These are phyloP conservation scores for Halyomorpha halys DNA, from an alignment of 1,140 invertebrate species.

Conservation along the genomic window DNA sequence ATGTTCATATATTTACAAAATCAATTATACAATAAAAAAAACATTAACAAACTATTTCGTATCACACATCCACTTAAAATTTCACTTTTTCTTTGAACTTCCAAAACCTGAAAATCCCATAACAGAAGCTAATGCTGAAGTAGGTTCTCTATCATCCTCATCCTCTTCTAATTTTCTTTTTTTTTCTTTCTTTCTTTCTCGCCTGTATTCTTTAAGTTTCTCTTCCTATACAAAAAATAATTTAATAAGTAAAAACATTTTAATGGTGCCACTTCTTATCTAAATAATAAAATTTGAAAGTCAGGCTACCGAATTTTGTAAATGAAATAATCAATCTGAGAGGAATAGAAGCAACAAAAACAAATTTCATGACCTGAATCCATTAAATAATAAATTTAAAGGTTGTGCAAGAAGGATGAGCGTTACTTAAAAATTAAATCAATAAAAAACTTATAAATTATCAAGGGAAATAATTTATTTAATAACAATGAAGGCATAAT, in stretches of 20 bases:
- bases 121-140: conserved; percentile 77
- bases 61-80: background rate
- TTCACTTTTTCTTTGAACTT: conserved; percentile 62
- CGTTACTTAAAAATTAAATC: too few species aligned
- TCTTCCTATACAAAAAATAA: conserved; percentile 56
- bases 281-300: background rate
- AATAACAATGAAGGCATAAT: too few species aligned
- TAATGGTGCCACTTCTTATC: too few species aligned
- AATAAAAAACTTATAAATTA: too few species aligned
- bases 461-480: too few species aligned
- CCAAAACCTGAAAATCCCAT: conserved; percentile 98
- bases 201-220: conserved; percentile 81
- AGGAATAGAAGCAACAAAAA: too few species aligned
- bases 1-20: background rate
- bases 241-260: background rate
- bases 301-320: background rate
- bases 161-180: conserved; percentile 76
- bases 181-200: conserved; percentile 80
- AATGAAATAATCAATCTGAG: too few species aligned
- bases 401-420: too few species aligned
- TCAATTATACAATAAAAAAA: background rate
- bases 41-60: background rate
- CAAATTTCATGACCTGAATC: too few species aligned
- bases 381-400: too few species aligned
- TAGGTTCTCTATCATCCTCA: conserved; percentile 48